Base-by-base conservation (phyloP, 2,888 invertebrate species). In the Diloba caeruleocephala region DNA sequence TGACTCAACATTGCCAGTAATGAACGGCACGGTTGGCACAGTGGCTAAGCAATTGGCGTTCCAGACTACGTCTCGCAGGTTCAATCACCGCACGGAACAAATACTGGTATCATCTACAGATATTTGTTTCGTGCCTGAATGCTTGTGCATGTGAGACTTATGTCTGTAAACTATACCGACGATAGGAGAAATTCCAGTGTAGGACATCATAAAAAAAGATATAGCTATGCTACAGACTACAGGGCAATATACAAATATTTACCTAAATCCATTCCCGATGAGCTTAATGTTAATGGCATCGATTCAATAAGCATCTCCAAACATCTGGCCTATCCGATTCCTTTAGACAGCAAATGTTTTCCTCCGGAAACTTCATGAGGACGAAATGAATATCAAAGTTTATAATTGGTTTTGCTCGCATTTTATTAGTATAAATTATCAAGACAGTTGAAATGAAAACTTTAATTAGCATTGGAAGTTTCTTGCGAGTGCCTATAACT, bases 391-490 rank as follows among this genome's bases (percentile, higher is more conserved):
- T 53, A 25, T 45, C 8, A 10, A 57, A 34, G 9, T 50, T 56
- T 56, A 38, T 43, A 51, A 62, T 58, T 62, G 42, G 28, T 53
- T 69, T 61, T 13, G 31, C 42, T 67, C 39, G 50, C 32, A 61
- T 64, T 56, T 44, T 54, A 56, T 60, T 48, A 57, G 34, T 54
- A 45, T 58, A 61, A 72, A 67, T 59, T 65, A 56, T 49, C 38
- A 48, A 36, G 56, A 70, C 61, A 57, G 43, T 44, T 61, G 25
- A 61, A 61, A 51, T 67, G 56, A 59, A 58, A 73, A 67, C 38
- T 73, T 58, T 61, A 70, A 72, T 73, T 54, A 49, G 41, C 39
- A 45, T 66, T 28, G 15, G 25, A 28, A 66, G 41, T 66, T 64
- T 49, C 33, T 61, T 41, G 21, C 31, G 29, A 36, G 23, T 5